Evolutionary conservation across 2,888 invertebrate species (phyloP).

Genomic region (Platypus cylindrus): DNA sequence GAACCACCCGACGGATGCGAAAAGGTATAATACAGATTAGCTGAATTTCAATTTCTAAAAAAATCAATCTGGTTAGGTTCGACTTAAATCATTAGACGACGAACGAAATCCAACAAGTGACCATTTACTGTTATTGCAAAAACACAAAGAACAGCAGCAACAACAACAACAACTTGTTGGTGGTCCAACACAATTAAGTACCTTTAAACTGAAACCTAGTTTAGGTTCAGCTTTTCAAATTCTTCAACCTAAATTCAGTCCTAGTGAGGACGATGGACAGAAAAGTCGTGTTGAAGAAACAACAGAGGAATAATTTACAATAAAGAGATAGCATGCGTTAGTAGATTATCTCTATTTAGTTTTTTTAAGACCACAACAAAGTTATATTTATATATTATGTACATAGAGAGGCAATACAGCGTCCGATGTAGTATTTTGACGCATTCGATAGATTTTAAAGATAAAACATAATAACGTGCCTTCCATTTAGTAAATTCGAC

Average conservation of each 20-base stretch:
- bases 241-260: constrained; percentile 36
- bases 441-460: too few species aligned
- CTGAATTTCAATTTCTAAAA: constrained; percentile 18
- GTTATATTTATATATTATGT: too few species aligned
- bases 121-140: constrained; percentile 8
- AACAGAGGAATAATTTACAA: too few species aligned
- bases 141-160: too few species aligned
- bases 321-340: too few species aligned
- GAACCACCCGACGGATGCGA: constrained; percentile 88
- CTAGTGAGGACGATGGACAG: constrained; percentile 5
- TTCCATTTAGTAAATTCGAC: too few species aligned
- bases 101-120: constrained; percentile 23
- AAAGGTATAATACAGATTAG: constrained; percentile 45
- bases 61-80: constrained; percentile 6
- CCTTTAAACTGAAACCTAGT: constrained; percentile 67
- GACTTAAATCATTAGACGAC: constrained; percentile 20
- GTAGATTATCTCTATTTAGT: too few species aligned
- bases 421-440: too few species aligned
- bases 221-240: constrained; percentile 72
- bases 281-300: constrained; percentile 1
- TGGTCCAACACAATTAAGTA: constrained; percentile 40
- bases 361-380: too few species aligned
- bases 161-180: too few species aligned
- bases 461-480: too few species aligned
- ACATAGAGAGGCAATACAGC: too few species aligned